These are phyloP conservation scores for Emydura subglobosa DNA, from an alignment of 2,113 vertebrate genomes.

Conservation along the genomic window DNA sequence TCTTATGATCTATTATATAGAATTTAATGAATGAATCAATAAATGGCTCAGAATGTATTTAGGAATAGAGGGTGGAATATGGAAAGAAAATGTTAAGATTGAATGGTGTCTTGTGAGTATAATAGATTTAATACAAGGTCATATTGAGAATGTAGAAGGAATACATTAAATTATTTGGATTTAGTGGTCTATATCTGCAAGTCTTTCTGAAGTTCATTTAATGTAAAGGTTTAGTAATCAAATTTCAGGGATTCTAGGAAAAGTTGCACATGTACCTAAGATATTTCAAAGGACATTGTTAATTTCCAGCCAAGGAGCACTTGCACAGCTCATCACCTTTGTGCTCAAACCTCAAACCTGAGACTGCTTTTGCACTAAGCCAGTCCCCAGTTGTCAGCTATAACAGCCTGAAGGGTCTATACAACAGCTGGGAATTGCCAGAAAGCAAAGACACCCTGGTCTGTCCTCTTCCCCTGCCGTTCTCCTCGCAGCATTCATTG, in stretches of 20 bases:
- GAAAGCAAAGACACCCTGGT: not conserved
- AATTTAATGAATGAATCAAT: not conserved
- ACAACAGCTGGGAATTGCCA: not conserved
- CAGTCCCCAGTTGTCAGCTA: fast-evolving
- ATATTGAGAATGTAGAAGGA: not conserved
- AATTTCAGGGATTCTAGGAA: not conserved
- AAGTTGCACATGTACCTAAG: slow-evolving; percentile 11
- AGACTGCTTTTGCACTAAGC: fast-evolving
- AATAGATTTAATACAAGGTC: not conserved
- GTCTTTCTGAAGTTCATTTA: not conserved
- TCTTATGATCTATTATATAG: slow-evolving; percentile 9
- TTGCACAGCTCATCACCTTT: no score
- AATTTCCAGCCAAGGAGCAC: not conserved
- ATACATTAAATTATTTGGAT: not conserved
- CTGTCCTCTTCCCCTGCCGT: not conserved
- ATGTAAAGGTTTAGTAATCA: not conserved
- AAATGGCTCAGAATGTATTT: not conserved
- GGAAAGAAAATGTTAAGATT: not conserved
- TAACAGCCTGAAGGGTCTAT: not conserved
- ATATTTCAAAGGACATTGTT: not conserved
- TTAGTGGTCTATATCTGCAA: not conserved
- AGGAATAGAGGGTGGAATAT: not conserved
- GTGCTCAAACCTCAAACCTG: not conserved
- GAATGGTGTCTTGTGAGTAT: not conserved
- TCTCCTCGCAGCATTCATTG: not conserved